Conservation (phyloP, 2,888 invertebrate genomes). For the Serripes groenlandicus region DNA sequence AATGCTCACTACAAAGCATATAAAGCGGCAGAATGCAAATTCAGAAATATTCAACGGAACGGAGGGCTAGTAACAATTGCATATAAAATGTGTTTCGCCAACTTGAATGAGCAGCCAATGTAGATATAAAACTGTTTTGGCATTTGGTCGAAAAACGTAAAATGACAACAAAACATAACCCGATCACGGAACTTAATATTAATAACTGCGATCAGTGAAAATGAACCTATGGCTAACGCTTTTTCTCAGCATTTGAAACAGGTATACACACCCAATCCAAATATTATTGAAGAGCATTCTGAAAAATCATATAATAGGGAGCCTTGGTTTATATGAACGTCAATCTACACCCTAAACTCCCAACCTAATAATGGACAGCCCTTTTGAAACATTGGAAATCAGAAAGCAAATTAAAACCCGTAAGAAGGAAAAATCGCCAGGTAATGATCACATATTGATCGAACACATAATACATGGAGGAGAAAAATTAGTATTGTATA, state of each 20-base stretch:
- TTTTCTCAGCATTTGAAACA: not conserved
- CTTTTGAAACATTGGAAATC: not conserved
- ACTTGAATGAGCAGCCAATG: not conserved
- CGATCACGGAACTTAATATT: not conserved
- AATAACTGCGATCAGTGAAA: not conserved
- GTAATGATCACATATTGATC: not conserved
- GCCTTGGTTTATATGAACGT: not conserved
- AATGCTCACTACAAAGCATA: not conserved
- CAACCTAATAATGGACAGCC: not conserved
- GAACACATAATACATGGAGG: constrained; percentile 4
- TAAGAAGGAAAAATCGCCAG: not conserved
- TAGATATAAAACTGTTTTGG: not conserved
- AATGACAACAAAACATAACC: not conserved
- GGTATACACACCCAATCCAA: not conserved
- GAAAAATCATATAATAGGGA: not conserved
- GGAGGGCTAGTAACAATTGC: not conserved
- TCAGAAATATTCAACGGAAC: not conserved
- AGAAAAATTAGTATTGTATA: not conserved
- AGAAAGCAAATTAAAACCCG: not conserved
- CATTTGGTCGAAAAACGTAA: not conserved
- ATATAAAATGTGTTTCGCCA: not conserved
- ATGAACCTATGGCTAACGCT: not conserved
- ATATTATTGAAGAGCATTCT: not conserved
- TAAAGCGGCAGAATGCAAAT: not conserved
- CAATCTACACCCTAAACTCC: not conserved